Evolutionary conservation across 2,888 invertebrate genomes (phyloP), one percentile per base, ranked within the genome.

Genomic region (Hyposoter dolosus): DNA sequence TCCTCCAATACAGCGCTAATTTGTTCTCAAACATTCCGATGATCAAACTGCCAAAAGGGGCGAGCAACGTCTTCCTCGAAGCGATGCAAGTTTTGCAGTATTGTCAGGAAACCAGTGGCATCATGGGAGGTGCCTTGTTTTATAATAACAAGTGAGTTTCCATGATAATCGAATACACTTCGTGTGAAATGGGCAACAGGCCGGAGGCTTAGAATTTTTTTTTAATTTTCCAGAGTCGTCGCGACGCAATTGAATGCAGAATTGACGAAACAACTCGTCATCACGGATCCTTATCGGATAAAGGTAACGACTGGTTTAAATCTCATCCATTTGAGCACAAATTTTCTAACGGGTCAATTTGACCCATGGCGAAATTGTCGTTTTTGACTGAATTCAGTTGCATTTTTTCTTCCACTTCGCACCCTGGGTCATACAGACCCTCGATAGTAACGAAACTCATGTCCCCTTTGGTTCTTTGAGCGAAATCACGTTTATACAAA

Each of bases 111-210:
- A 96, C 96, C 78, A 96, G 95, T 89, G 97, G 97, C 47, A 97
- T 98, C 50, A 94, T 98, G 65, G 98, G 98, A 7, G 99, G 99
- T 77, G 96, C 97, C 76, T 95, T 99, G 82, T 95, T 98, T 84
- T 98, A 98, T 92, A 98, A 98, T 93, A 98, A 98, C 93, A 98
- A 98, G 98, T 98, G 94, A 95, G 95, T 93, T 35, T n/a, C 35
- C 19, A 66, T 19, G n/a, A 10, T 0, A n/a, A 35, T 32, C 5
- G 2, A 9, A 15, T 17, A 9, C 17, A 66, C n/a, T 7, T n/a
- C 5, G 7, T 9, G 15, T 12, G 15, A 53, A 60, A 28, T 12
- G 0, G 23, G 12, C 19, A 12, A 35, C 0, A 72, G 6, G 17
- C 45, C 1, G 19, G 19, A n/a, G 2, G 17, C 79, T n/a, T 35